Evolutionary conservation across 2,113 vertebrate genomes (phyloP).

Genomic region (Xenus cinereus): DNA sequence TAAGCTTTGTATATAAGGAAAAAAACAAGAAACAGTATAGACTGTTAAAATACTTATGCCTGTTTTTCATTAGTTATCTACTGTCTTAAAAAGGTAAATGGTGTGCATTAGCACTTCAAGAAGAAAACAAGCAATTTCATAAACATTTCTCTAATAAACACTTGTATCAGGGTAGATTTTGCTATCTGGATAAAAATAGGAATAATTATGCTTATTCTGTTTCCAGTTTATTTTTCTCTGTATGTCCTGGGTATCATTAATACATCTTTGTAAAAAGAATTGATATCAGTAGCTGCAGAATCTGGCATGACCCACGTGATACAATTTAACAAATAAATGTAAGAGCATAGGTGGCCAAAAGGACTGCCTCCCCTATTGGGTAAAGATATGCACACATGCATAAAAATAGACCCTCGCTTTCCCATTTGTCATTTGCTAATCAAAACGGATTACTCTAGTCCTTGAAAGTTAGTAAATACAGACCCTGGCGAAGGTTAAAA

Average conservation of each 20-base stretch:
- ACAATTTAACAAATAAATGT: background rate
- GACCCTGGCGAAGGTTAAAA: background rate
- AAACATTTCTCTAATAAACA: background rate
- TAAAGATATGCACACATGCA: background rate
- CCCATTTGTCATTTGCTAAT: background rate
- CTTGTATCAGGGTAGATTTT: background rate
- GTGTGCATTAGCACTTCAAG: background rate
- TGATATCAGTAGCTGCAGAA: background rate
- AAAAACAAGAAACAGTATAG: background rate
- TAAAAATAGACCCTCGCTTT: background rate
- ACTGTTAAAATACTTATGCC: background rate
- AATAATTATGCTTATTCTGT: background rate
- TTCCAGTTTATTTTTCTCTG: background rate
- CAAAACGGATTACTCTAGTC: background rate
- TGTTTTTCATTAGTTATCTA: background rate
- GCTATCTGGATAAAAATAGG: background rate
- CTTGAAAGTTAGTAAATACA: background rate
- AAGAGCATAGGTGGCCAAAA: background rate
- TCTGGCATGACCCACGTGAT: background rate
- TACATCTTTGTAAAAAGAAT: background rate
- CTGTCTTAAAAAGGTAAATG: background rate
- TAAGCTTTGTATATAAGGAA: constrained; percentile 14
- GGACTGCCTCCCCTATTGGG: background rate
- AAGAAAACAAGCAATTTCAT: background rate
- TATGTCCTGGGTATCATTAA: background rate